Base-by-base conservation (phyloP, 2,888 invertebrate species). In the Drosophila pegasa region DNA sequence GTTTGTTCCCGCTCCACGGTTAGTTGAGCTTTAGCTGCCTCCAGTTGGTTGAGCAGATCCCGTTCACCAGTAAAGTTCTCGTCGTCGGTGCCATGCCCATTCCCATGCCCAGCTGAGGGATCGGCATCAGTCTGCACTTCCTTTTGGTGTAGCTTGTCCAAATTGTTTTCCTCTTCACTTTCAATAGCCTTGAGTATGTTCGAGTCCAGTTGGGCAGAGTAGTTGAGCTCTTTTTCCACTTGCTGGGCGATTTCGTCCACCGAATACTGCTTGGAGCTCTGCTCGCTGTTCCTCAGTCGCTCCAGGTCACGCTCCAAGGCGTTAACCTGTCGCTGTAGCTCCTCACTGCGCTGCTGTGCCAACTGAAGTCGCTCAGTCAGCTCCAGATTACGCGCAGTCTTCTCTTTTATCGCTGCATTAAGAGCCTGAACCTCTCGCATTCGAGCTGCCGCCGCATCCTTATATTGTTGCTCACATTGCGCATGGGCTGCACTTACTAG, bases 201-300 rank as follows among this genome's bases (percentile, higher is more conserved):
- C 3, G 93, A 93, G 80, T 95, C 95, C 25, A 95, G 89, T 71
- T 93, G 93, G 0, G 93, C 94, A 0, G 95, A 94, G 67, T 94
- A 93, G 86, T 94, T 93, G 2, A 95, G 80, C 79, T 95, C 94
- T 66, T 93, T 93, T 48, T 94, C 93, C 3, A 95, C 93, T 90
- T 93, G 93, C 40, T 93, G 93, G 2, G 93, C 92, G 22, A 94
- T 93, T 77, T 94, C 94, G 65, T 94, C 94, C 2, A 94, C 91
- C 0, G 93, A 93, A 57, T 91, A 91, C 25, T 90, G 90, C 65
- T 89, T 91, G 2, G 88, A 90, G 78, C 90, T 86, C 70, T 91
- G 81, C 87, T 87, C 80, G 67, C 85, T 80, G 75, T 90, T 81
- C 43, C 82, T 81, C 78, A 90, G 56, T 76, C 93, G 89, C 25